Evolutionary conservation across 2,888 invertebrate species (phyloP), one percentile per base, ranked within the genome.

Genomic region (Hecatera dysodea): DNA sequence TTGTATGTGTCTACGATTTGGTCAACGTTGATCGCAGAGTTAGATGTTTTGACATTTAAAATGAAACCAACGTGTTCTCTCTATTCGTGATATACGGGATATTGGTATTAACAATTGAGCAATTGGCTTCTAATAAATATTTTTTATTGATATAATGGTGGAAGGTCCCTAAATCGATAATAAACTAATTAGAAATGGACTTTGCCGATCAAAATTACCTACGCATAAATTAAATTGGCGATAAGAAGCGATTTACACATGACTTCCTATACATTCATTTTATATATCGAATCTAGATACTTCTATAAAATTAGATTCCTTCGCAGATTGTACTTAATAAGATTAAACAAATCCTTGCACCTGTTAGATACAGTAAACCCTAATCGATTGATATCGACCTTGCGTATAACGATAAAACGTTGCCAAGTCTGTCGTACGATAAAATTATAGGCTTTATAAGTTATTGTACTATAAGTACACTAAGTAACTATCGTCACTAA

Each of bases 311-410:
- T 53, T 46, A 46, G 17, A 56, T 65, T 75, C n/a, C 52, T 57
- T 42, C 12, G 46, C 9, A 52, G 65, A 75, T 39, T 63, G 17
- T 72, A 63, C 36, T 9, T 44, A 65, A 67, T 67, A 48, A 36
- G 55, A 73, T 68, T 68, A 73, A 65, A 73, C 62, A 52, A 65
- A 65, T 77, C 60, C 52, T 39, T 57, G 39, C 68, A 78, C 62
- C 78, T 78, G 78, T 48, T 27, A 57, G 57, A 78, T 65, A 73
- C 44, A 73, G 52, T 36, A 19, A 64, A 72, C 15, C 29, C 22
- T 65, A 60, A 76, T 76, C 67, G 65, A 73, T 15, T 29, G 77
- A 77, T 77, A 72, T 12, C 46, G 29, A 17, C 19, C 8, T 46
- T 62, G 29, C 22, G 46, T 64, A 72, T 48, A 15, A 19, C 39